Base-by-base conservation (phyloP, 2,888 invertebrate genomes). In the Scrobipalpa atriplicella region DNA sequence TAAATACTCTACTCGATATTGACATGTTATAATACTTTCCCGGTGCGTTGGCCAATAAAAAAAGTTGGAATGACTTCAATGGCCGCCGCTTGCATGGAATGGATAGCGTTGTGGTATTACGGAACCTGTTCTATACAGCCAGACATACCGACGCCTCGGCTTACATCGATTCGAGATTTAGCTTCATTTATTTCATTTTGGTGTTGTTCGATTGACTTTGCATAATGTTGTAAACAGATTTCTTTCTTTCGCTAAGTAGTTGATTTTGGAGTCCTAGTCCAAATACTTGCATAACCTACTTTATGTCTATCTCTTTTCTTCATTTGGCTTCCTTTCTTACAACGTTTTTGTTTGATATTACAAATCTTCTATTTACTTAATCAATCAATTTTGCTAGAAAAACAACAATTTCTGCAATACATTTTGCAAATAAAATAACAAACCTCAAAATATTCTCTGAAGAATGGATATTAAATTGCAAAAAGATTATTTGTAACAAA, bases 141-240 rank as follows among this genome's bases (percentile, higher is more conserved):
- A 82, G 81, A 82, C 81, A 74, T 65, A 61, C 70, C 71, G 81
- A 75, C 81, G 81, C 81, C 81, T 70, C 60, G 63, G 16, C 36
- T 54, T 54, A 54, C 54, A 54, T 10, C 21, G 11, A 54, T 21
- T 38, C 9, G 38, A 16, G 58, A 38, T 58, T 58, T 38, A 38
- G 38, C n/a, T 58, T 56, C 56, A 19, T 2, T 21, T n/a, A 38
- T 38, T 16, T 16, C 7, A 29, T 58, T 29, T 38, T 38, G 11
- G 21, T 21, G 29, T 29, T 56, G 8, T 29, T 38, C 11, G 29
- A 21, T 29, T 47, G 16, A n/a, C n/a, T 54, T 18, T 18, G 18
- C 8, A 11, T 21, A 21, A 10, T 54, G 7, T 2, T 6, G 1
- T 52, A 5, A 52, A 10, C 18, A 18, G 54, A 16, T 54, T 21